Evolutionary conservation across 2,797 vertebrate genomes (phyloP).

Genomic region (Microctenopoma steveboyesi): DNA sequence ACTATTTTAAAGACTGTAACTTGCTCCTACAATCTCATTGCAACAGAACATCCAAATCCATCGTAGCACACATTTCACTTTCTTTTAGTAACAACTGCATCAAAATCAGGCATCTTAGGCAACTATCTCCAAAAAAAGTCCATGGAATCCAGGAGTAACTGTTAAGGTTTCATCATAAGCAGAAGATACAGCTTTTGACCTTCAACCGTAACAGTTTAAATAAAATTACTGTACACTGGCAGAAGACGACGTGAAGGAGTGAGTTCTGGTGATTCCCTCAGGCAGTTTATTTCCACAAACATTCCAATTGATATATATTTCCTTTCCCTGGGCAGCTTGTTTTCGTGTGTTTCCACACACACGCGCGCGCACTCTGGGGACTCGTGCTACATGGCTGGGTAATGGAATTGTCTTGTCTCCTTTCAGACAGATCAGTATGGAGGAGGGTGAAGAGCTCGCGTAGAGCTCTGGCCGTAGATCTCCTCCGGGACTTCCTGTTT

Average conservation of each 20-base stretch:
- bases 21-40: too few species aligned
- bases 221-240: neutral
- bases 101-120: too few species aligned
- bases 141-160: too few species aligned
- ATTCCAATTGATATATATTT: conserved; percentile 59
- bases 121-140: too few species aligned
- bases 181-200: neutral
- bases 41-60: too few species aligned
- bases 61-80: too few species aligned
- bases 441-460: conserved; percentile 37
- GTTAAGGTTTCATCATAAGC: neutral
- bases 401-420: conserved; percentile 79
- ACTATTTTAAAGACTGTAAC: too few species aligned
- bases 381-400: conserved; percentile 62
- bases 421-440: conserved; percentile 63
- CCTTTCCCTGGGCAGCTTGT: conserved; percentile 50
- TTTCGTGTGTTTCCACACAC: conserved; percentile 39
- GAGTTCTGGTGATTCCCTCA: conserved; percentile 47
- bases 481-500: conserved; percentile 65
- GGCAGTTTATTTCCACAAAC: conserved; percentile 51
- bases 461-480: conserved; percentile 12
- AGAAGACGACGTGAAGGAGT: conserved; percentile 38
- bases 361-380: conserved; percentile 53
- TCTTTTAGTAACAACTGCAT: too few species aligned
- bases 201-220: neutral